Conservation (phyloP, 2,888 invertebrate genomes). For the Agrotis exclamationis region DNA sequence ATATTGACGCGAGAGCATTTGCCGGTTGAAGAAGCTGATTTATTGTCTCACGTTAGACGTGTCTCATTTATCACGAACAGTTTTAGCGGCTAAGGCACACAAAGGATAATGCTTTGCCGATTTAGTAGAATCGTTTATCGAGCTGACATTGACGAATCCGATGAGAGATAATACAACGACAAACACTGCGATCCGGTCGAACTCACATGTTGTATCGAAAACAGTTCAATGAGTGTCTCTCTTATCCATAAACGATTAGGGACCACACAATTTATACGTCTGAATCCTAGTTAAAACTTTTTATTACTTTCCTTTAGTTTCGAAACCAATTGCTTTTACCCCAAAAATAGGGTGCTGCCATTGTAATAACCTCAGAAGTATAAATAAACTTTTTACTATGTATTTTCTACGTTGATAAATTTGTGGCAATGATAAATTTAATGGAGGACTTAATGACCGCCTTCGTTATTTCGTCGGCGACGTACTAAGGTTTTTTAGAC, state of each 20-base stretch:
- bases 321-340: conserved; percentile 53
- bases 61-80: conserved; percentile 84
- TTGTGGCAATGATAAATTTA: conserved; percentile 74
- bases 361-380: conserved; percentile 61
- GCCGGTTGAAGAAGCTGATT: conserved; percentile 79
- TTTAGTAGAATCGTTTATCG: conserved; percentile 79
- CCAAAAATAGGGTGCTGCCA: conserved; percentile 58
- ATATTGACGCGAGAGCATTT: conserved; percentile 71
- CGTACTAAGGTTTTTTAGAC: conserved; percentile 69
- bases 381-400: conserved; percentile 63
- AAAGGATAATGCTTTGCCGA: conserved; percentile 81
- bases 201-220: conserved; percentile 52
- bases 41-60: conserved; percentile 80
- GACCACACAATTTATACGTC: conserved; percentile 69
- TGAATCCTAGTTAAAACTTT: conserved; percentile 68
- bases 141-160: conserved; percentile 80
- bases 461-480: conserved; percentile 69
- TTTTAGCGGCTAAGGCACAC: conserved; percentile 80
- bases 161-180: conserved; percentile 70
- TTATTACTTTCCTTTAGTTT: conserved; percentile 70
- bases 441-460: conserved; percentile 71
- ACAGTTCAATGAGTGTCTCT: conserved; percentile 44
- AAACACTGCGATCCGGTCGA: conserved; percentile 40
- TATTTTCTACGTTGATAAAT: conserved; percentile 69
- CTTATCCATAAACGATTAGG: conserved; percentile 58